These are phyloP conservation scores for Imbricaverruca yamaguchii DNA, from an alignment of 2,888 invertebrate species.

Conservation along the genomic window DNA sequence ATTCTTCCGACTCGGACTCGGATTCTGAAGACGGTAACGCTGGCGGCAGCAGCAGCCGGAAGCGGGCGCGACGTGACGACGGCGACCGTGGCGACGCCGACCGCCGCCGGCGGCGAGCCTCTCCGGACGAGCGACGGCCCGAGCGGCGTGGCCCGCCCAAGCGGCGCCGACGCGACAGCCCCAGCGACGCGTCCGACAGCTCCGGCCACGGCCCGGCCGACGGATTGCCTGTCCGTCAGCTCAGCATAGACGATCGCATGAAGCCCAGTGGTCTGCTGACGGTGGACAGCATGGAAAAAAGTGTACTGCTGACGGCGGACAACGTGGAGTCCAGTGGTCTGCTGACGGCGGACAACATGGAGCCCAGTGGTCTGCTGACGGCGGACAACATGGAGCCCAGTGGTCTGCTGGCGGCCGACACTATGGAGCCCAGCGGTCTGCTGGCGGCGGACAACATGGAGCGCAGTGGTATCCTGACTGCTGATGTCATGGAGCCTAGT, in stretches of 20 bases:
- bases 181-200: neutral
- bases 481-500: no score
- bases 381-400: neutral
- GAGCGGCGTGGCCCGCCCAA: neutral
- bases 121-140: neutral
- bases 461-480: no score
- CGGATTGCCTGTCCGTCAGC: no score
- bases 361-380: neutral
- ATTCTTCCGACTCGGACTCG: neutral
- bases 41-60: neutral
- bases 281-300: no score
- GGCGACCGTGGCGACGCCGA: neutral
- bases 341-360: neutral
- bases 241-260: no score
- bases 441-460: no score
- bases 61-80: neutral
- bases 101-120: neutral
- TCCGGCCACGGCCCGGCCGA: neutral
- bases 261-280: no score
- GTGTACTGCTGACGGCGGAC: no score
- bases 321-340: no score
- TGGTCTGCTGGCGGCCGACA: no score
- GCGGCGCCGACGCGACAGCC: slow-evolving; percentile 8
- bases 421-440: no score
- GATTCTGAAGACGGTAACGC: neutral